These are phyloP conservation scores for Serripes groenlandicus DNA, from an alignment of 2,888 invertebrate genomes.

Conservation along the genomic window DNA sequence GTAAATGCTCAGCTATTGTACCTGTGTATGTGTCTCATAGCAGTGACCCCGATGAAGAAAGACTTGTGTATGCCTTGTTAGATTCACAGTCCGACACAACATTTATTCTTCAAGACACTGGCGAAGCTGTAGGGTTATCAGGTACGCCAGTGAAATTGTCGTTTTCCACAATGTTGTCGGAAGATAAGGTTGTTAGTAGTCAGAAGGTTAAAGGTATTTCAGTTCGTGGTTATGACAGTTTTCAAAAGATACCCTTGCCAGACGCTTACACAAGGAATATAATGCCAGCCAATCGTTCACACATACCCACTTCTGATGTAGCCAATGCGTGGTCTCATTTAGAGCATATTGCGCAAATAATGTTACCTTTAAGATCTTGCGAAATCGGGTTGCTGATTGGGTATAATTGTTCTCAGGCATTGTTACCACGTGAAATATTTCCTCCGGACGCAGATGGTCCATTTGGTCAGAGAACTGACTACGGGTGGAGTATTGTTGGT, in stretches of 20 bases:
- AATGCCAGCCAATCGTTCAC: conserved; percentile 61
- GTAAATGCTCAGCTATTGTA: conserved; percentile 47
- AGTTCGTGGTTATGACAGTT: conserved; percentile 46
- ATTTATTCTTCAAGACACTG: conserved; percentile 51
- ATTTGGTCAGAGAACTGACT: conserved; percentile 58
- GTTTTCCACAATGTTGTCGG: conserved; percentile 58
- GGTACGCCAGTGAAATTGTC: conserved; percentile 33
- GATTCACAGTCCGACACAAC: conserved; percentile 69
- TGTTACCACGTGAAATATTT: conserved; percentile 59
- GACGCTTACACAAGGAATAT: conserved; percentile 50
- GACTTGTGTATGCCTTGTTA: conserved; percentile 65
- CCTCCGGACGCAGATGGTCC: conserved; percentile 50
- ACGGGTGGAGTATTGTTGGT: conserved; percentile 65
- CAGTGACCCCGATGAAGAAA: conserved; percentile 54
- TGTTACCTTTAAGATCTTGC: conserved; percentile 41
- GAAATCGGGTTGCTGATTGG: conserved; percentile 63
- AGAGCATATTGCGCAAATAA: conserved; percentile 30
- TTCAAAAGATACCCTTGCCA: conserved; percentile 50
- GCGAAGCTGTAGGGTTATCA: conserved; percentile 34
- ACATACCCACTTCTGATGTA: conserved; percentile 53
- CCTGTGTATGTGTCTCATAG: conserved; percentile 58
- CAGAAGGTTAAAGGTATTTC: conserved; percentile 39
- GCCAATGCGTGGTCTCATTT: conserved; percentile 48
- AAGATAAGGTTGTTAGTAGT: conserved; percentile 30
- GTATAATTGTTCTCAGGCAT: conserved; percentile 65